Percentiles rank a stretch among this genome's conserved stretches.
These are phyloP conservation scores for Trematomus loennbergii DNA, from an alignment of 2,113 vertebrate genomes.

Conservation along the genomic window DNA sequence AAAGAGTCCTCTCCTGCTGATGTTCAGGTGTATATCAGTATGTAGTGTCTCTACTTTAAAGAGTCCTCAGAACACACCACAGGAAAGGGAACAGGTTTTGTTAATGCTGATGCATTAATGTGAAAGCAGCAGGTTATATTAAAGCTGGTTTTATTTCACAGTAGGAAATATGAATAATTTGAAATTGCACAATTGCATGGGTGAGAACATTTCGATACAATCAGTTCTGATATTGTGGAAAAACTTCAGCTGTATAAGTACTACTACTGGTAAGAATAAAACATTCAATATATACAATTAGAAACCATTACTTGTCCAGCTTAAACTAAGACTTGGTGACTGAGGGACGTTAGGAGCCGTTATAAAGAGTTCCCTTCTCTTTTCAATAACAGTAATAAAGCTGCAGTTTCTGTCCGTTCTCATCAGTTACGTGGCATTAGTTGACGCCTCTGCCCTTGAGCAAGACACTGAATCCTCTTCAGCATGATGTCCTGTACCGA, in stretches of 20 bases:
- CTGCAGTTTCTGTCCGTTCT: background rate
- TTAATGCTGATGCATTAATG: too few species aligned
- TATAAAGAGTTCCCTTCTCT: background rate
- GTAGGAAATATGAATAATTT: background rate
- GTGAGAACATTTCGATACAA: too few species aligned
- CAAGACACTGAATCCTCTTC: background rate
- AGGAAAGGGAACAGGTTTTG: too few species aligned
- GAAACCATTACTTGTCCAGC: background rate
- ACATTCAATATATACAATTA: background rate
- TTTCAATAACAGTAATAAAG: background rate
- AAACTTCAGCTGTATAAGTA: background rate
- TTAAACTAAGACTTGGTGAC: too few species aligned
- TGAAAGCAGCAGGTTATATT: too few species aligned
- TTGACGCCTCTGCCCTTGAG: slow-evolving; percentile 1
- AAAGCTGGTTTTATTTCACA: too few species aligned
- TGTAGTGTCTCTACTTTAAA: too few species aligned
- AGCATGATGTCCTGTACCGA: background rate
- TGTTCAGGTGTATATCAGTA: too few species aligned
- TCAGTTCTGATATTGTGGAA: too few species aligned
- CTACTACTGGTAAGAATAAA: background rate
- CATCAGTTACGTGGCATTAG: background rate
- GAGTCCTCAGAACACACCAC: too few species aligned
- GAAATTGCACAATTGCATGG: too few species aligned
- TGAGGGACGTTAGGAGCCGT: background rate
- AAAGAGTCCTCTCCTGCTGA: too few species aligned